Percentiles rank a stretch among this genome's conserved stretches.
Evolutionary conservation across 2,113 vertebrate species (phyloP).

Genomic region (Saccopteryx bilineata): DNA sequence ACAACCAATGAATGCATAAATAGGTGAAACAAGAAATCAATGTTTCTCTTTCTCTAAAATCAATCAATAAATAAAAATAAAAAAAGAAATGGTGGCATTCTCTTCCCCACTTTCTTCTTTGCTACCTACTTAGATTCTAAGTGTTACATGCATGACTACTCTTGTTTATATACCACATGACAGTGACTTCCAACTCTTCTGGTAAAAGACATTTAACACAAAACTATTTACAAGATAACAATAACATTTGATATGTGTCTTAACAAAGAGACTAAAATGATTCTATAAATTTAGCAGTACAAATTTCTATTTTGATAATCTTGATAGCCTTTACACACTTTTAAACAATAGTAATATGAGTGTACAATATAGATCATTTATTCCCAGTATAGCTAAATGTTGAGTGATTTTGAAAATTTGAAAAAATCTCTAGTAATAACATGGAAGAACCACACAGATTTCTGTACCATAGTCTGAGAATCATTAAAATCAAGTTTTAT

Average conservation of each 20-base stretch:
- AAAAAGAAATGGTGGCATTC: background rate
- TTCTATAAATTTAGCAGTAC: background rate
- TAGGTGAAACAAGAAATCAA: too few species aligned
- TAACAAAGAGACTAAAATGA: background rate
- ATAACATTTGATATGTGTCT: constrained; percentile 1
- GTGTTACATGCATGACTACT: background rate
- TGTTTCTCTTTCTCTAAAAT: too few species aligned
- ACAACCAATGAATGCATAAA: too few species aligned
- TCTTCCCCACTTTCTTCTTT: background rate
- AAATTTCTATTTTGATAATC: background rate
- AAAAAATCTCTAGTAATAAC: constrained; percentile 4
- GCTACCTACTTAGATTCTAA: background rate
- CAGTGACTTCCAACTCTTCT: background rate
- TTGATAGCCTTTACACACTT: background rate
- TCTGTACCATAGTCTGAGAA: background rate
- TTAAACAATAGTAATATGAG: background rate
- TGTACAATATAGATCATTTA: background rate
- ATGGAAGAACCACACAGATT: background rate
- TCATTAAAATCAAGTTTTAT: background rate
- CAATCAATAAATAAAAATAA: too few species aligned
- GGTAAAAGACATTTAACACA: background rate
- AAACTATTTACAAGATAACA: constrained; percentile 25
- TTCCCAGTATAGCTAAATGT: background rate
- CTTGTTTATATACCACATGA: constrained; percentile 3
- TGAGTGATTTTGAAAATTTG: background rate